phyloP scores from a whole-genome alignment of 2,797 vertebrate genomes.

The Mormyrops attenuatus region DNA sequence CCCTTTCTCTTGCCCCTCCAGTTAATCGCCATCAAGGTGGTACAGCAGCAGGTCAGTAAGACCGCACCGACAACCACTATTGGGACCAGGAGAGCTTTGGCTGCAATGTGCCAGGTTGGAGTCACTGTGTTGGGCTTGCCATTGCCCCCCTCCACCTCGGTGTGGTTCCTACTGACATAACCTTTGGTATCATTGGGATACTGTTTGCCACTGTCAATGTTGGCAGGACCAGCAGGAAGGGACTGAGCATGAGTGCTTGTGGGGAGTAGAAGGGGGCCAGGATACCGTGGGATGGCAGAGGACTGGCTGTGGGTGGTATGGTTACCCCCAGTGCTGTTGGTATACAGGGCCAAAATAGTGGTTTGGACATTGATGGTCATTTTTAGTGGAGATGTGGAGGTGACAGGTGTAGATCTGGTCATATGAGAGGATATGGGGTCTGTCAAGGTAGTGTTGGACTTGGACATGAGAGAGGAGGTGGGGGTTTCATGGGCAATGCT shows the following conservation, averaged over 20 bases:
- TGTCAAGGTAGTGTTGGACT: neutral
- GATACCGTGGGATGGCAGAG: neutral
- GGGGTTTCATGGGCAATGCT: neutral
- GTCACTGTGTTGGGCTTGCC: conserved; percentile 32
- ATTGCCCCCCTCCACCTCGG: conserved; percentile 33
- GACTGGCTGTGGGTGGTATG: conserved; percentile 2
- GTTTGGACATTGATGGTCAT: neutral
- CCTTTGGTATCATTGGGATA: conserved; percentile 70
- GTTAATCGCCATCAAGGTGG: conserved; percentile 56
- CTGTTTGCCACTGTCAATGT: conserved; percentile 61
- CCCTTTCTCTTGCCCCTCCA: conserved; percentile 64
- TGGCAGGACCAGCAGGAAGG: conserved; percentile 35
- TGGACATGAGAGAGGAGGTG: neutral
- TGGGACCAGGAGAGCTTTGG: conserved; percentile 62
- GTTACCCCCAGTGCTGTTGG: conserved; percentile 7
- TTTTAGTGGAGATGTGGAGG: neutral
- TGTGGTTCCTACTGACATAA: conserved; percentile 63
- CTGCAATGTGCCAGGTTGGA: conserved; percentile 53
- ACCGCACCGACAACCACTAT: conserved; percentile 60
- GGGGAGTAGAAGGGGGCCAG: conserved; percentile 8
- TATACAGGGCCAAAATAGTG: neutral
- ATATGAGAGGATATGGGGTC: neutral
- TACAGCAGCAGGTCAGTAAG: conserved; percentile 72
- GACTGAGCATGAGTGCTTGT: conserved; percentile 20
- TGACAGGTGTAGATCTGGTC: neutral